Base-by-base conservation (phyloP, 2,888 invertebrate species). In the Hetaerina titia region DNA sequence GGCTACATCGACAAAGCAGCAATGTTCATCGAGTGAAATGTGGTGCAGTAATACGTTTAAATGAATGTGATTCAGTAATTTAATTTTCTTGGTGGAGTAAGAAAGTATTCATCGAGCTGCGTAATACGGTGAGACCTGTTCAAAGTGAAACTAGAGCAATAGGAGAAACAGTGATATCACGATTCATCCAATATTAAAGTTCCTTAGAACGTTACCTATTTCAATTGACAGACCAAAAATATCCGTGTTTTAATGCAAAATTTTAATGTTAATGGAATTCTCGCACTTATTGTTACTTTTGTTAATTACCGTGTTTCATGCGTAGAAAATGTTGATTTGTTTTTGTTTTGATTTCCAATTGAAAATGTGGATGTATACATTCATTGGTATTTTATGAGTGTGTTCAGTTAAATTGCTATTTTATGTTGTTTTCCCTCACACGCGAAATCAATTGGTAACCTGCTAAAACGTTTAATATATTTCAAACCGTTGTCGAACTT, bases 1-100 rank as follows among this genome's bases (percentile, higher is more conserved):
- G 92, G 92, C 92, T 69, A 92, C 92, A 92, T 74, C 92, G 69
- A 74, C 74, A 56, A 69, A 74, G 69, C 57, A 92, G 69, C 69
- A 74, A 74, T 92, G 92, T 74, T 74, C 92, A 92, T 92, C 92
- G 56, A 92, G 92, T 92, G 92, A 92, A 92, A 92, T 92, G 92
- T 92, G 92, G 92, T 92, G 92, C 92, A 92, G 92, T 69, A 92
- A 92, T 74, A 92, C 92, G n/a, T 92, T 92, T 92, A 92, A 92
- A 92, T 92, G 92, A 92, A 92, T 69, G 92, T 92, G 69, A 92
- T 92, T 92, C 69, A 63, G 45, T 92, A 92, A 92, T 74, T 92
- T 56, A 56, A 45, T 63, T 45, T 92, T 69, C 92, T 92, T 92
- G 64, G 64, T 69, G 69, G 57, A 92, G 69, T 69, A n/a, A 74